phyloP scores from a whole-genome alignment of 2,113 vertebrate genomes.

The Lepidothrix coronata region DNA sequence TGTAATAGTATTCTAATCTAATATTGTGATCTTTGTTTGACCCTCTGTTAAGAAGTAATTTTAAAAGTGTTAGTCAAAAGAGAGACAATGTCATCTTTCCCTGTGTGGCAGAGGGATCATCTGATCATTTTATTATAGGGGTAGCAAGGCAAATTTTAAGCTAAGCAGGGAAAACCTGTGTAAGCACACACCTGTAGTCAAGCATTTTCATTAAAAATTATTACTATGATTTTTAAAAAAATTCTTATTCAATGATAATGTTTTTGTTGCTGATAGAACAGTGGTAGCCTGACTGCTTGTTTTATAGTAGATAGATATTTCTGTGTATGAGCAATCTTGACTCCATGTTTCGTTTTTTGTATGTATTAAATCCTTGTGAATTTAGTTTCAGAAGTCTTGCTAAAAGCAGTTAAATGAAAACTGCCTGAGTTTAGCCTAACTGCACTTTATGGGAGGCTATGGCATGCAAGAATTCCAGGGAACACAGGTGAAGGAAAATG shows the following conservation, averaged over 20 bases:
- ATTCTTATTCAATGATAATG: background rate
- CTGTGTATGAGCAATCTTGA: background rate
- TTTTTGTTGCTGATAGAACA: background rate
- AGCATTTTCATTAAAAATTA: background rate
- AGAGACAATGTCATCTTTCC: background rate
- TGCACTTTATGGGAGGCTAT: background rate
- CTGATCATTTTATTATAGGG: background rate
- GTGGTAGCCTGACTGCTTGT: background rate
- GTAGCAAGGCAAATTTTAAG: background rate
- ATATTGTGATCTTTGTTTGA: background rate
- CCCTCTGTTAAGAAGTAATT: background rate
- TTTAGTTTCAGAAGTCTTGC: background rate
- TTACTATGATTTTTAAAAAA: background rate
- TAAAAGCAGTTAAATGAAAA: background rate
- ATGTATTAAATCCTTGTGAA: background rate
- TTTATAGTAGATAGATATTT: background rate
- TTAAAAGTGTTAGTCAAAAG: background rate
- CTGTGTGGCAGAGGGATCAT: background rate
- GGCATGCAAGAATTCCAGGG: background rate
- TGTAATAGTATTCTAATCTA: background rate
- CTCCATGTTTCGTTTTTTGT: background rate
- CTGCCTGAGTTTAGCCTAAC: background rate
- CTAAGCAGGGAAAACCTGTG: background rate
- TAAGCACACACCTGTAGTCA: background rate
- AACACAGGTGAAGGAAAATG: background rate